A percentile compares a stretch with the other conserved stretches of the same genome.
Evolutionary conservation across 2,888 invertebrate genomes (phyloP).

Genomic region (Leptopilina drosophilae): DNA sequence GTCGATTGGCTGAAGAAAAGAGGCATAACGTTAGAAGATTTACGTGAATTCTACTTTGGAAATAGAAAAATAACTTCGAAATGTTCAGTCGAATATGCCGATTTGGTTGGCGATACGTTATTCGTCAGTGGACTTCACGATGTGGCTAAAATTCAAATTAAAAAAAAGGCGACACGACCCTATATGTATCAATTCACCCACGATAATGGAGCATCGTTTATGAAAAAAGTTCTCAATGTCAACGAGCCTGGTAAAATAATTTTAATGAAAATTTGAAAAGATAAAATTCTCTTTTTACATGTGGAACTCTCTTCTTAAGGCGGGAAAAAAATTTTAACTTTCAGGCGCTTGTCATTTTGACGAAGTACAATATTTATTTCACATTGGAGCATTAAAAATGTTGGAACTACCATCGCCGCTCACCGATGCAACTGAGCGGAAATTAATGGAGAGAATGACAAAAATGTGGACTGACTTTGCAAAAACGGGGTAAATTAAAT

Average conservation of each 20-base stretch:
- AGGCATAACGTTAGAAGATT: constrained; percentile 53
- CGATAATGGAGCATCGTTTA: constrained; percentile 55
- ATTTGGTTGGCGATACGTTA: constrained; percentile 59
- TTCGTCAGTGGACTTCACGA: constrained; percentile 64
- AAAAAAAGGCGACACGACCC: constrained; percentile 52
- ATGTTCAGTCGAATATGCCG: constrained; percentile 51
- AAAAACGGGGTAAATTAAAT: constrained; percentile 67
- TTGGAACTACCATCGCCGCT: constrained; percentile 49
- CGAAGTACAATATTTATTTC: constrained; percentile 67
- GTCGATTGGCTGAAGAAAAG: constrained; percentile 49
- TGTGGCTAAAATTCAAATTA: constrained; percentile 57
- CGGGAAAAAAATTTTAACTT: background rate
- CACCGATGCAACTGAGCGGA: constrained; percentile 53
- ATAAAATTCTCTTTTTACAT: background rate
- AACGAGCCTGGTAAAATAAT: constrained; percentile 59
- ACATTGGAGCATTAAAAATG: constrained; percentile 50
- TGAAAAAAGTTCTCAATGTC: constrained; percentile 53
- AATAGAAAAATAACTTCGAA: constrained; percentile 53
- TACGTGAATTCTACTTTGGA: constrained; percentile 64
- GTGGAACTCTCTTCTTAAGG: background rate
- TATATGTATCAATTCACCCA: constrained; percentile 69
- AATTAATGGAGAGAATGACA: constrained; percentile 63
- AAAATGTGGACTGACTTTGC: constrained; percentile 74
- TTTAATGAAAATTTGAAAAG: background rate
- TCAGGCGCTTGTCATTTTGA: constrained; percentile 64